These are phyloP conservation scores for Lanius ludovicianus DNA, from an alignment of 2,113 vertebrate genomes.

Conservation along the genomic window DNA sequence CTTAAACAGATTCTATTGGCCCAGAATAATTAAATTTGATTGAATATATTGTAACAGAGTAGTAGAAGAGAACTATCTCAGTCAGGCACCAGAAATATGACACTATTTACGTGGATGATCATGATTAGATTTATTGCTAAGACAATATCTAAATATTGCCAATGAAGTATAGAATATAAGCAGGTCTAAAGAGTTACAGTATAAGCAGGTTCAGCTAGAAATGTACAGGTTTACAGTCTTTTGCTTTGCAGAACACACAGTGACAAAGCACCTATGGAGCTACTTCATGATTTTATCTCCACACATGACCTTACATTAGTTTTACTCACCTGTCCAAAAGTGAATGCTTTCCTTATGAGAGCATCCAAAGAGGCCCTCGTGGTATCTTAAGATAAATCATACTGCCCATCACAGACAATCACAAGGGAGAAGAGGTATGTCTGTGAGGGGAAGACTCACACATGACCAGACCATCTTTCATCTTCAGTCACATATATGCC, in stretches of 20 bases:
- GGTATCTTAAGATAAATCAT: not conserved
- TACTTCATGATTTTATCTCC: not conserved
- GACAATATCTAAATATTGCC: not conserved
- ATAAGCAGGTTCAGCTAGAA: not conserved
- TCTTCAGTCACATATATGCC: not conserved
- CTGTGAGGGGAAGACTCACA: not conserved
- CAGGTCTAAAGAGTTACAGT: not conserved
- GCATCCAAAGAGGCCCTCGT: not conserved
- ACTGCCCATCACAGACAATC: not conserved
- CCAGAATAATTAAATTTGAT: not conserved
- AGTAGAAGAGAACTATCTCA: not conserved
- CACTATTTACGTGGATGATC: not conserved
- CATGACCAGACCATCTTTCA: not conserved
- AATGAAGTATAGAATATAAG: not conserved
- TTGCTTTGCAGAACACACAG: not conserved
- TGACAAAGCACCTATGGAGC: not conserved
- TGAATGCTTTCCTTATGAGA: not conserved
- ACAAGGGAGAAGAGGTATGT: not conserved
- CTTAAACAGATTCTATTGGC: not conserved
- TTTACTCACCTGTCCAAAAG: not conserved
- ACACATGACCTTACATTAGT: not conserved
- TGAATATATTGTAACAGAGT: not conserved
- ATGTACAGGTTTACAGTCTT: not conserved
- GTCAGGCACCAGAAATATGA: not conserved
- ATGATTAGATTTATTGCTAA: not conserved